Evolutionary conservation across 2,113 vertebrate species (phyloP).

Genomic region (Strigops habroptila): DNA sequence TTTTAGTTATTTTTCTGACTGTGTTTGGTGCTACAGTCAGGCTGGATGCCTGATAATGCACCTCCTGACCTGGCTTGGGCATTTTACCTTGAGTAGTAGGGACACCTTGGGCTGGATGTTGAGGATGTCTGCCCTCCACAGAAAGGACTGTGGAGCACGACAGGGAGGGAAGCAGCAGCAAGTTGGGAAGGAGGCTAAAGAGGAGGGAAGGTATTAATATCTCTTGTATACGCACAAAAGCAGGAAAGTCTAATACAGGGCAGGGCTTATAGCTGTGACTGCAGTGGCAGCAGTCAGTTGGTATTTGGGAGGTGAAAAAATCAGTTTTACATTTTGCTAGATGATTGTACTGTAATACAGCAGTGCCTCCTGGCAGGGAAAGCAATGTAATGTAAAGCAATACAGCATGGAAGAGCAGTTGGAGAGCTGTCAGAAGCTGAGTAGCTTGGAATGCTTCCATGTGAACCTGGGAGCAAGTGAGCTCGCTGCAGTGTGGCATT

Average conservation of each 20-base stretch:
- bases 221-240: neutral
- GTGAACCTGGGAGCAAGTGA: neutral
- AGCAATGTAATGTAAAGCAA: conserved; percentile 59
- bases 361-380: conserved; percentile 66
- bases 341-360: conserved; percentile 48
- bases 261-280: neutral
- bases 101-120: neutral
- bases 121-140: neutral
- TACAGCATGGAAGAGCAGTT: conserved; percentile 42
- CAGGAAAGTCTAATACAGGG: neutral
- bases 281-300: neutral
- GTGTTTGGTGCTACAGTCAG: neutral
- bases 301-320: conserved; percentile 45
- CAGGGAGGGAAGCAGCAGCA: neutral
- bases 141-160: neutral
- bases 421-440: conserved; percentile 60
- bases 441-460: conserved; percentile 51
- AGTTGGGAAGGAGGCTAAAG: neutral
- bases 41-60: neutral
- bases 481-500: conserved; percentile 16
- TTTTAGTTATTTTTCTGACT: neutral
- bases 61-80: neutral
- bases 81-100: neutral
- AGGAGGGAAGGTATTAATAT: neutral
- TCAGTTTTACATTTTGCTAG: conserved; percentile 33